phyloP scores from a whole-genome alignment of 2,113 vertebrate genomes.

The Micronisus gabar region DNA sequence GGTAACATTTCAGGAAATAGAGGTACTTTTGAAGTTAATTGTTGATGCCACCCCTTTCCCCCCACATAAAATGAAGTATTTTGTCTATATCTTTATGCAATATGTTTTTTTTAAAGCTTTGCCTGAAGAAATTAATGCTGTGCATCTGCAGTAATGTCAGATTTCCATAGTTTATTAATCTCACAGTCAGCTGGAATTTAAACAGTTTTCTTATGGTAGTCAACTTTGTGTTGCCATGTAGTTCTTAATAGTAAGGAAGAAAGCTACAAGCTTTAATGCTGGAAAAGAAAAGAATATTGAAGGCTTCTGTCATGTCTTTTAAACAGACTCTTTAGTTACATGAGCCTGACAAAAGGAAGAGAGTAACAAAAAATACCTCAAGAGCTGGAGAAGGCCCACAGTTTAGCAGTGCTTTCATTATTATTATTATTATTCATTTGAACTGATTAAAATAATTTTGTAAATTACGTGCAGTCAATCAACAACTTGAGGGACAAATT shows the following conservation, averaged over 20 bases:
- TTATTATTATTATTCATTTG: background rate
- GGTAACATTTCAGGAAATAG: background rate
- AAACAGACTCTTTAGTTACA: background rate
- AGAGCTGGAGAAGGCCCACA: background rate
- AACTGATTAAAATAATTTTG: background rate
- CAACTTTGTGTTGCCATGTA: background rate
- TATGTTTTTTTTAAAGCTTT: constrained; percentile 13
- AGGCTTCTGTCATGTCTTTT: background rate
- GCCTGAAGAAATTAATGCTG: constrained; percentile 43
- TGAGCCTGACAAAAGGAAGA: background rate
- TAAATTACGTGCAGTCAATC: background rate
- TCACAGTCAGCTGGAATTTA: constrained; percentile 59
- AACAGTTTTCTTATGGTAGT: constrained; percentile 32
- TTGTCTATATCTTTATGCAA: background rate
- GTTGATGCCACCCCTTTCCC: background rate
- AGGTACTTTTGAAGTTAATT: background rate
- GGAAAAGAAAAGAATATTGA: background rate
- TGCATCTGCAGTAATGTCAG: constrained; percentile 41
- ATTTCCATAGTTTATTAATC: constrained; percentile 64
- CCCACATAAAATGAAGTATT: background rate
- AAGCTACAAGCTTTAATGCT: background rate
- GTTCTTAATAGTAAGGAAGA: background rate
- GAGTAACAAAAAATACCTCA: background rate
- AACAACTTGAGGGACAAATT: background rate
- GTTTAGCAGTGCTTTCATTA: background rate